Evolutionary conservation across 2,113 vertebrate species (phyloP).

Genomic region (Bos javanicus): DNA sequence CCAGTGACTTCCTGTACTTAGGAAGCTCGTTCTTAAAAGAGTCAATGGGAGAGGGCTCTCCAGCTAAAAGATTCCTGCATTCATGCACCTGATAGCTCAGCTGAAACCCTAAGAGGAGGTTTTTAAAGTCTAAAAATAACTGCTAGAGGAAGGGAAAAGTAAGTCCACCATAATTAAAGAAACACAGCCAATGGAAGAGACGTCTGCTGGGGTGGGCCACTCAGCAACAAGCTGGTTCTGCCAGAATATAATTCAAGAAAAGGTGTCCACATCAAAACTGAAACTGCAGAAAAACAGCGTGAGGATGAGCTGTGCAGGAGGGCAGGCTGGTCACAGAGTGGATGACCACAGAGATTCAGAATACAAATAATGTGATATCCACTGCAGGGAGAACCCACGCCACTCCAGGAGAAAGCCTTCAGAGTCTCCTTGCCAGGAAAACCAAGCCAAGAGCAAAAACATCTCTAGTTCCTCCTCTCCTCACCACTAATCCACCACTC

Average conservation of each 20-base stretch:
- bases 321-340: not conserved
- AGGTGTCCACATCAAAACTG: slow-evolving; percentile 1
- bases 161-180: slow-evolving; percentile 44
- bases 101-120: slow-evolving; percentile 39
- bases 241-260: slow-evolving; percentile 38
- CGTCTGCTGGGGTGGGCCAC: not conserved
- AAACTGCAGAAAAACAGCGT: not conserved
- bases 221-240: slow-evolving; percentile 39
- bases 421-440: not conserved
- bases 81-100: not conserved
- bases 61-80: not conserved
- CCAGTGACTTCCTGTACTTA: not conserved
- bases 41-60: slow-evolving; percentile 3
- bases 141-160: slow-evolving; percentile 31
- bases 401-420: not conserved
- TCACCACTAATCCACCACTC: not conserved
- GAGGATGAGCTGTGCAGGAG: not conserved
- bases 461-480: not conserved
- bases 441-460: not conserved
- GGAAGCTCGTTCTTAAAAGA: slow-evolving; percentile 26
- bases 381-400: not conserved
- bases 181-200: slow-evolving; percentile 50
- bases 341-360: not conserved
- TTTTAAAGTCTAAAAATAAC: slow-evolving; percentile 59
- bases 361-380: not conserved